Conservation (phyloP, 2,797 vertebrate species). For the Anabacerthia variegaticeps region DNA sequence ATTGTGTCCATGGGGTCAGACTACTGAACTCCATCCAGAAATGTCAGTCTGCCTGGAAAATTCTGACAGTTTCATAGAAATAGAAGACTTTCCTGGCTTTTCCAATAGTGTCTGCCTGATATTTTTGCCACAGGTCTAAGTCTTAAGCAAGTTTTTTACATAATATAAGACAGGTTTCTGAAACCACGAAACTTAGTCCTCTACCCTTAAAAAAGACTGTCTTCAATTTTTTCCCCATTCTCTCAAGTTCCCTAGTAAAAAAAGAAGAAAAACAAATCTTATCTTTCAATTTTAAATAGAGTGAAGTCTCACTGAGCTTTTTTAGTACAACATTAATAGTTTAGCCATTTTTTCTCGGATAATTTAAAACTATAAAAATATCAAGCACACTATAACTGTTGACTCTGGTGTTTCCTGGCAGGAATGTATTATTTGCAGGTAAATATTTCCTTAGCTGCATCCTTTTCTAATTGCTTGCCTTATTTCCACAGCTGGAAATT, state of each 20-base stretch:
- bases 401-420: not conserved
- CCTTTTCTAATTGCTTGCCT: not conserved
- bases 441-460: not conserved
- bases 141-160: not conserved
- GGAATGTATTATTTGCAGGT: not conserved
- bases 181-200: not conserved
- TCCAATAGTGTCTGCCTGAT: not conserved
- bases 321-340: not conserved
- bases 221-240: not conserved
- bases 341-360: not conserved
- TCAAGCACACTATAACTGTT: not conserved
- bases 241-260: not conserved
- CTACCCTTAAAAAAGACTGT: not conserved
- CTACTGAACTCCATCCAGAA: constrained; percentile 23
- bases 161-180: not conserved
- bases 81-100: not conserved
- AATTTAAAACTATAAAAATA: not conserved
- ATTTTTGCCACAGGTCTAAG: constrained; percentile 19
- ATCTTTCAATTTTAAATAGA: not conserved
- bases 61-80: not conserved
- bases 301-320: not conserved
- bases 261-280: not conserved
- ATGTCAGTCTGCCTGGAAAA: constrained; percentile 37
- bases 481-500: not conserved
- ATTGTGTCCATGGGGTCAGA: constrained; percentile 8